Evolutionary conservation across 2,888 invertebrate species (phyloP).

Genomic region (Lepidonotus clava): DNA sequence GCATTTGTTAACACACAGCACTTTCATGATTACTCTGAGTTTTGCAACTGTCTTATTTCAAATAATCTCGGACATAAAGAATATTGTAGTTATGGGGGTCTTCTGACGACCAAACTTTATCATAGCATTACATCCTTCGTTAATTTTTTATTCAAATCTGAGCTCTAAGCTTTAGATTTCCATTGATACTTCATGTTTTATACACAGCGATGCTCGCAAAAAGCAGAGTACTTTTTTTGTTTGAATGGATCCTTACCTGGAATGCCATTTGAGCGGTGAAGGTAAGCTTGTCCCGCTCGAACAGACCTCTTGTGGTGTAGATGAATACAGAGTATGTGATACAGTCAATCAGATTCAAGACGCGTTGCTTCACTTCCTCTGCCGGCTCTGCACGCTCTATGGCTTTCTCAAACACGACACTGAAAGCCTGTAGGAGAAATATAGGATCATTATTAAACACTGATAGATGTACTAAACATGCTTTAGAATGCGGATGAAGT

Average conservation of each 20-base stretch:
- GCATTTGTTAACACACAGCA: too few relatives aligned
- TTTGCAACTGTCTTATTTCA: too few relatives aligned
- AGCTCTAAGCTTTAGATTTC: not conserved
- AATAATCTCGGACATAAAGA: too few relatives aligned
- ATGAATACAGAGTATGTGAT: conserved; percentile 96
- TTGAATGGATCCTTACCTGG: conserved; percentile 85
- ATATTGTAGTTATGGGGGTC: too few relatives aligned
- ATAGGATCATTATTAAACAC: not conserved
- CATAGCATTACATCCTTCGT: too few relatives aligned
- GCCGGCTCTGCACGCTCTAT: conserved; percentile 93
- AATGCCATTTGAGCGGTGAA: conserved; percentile 98
- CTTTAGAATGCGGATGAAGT: not conserved
- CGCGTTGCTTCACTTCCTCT: conserved; percentile 88
- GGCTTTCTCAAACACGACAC: conserved; percentile 98
- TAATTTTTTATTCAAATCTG: too few relatives aligned
- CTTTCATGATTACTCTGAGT: too few relatives aligned
- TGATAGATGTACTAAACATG: not conserved
- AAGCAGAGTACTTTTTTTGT: too few relatives aligned
- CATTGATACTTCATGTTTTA: not conserved
- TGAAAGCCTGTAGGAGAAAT: conserved; percentile 89
- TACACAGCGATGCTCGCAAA: too few relatives aligned
- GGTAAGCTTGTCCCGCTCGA: conserved; percentile 97
- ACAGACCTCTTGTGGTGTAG: conserved; percentile 95
- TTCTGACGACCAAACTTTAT: too few relatives aligned
- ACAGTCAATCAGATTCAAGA: conserved; percentile 94